A percentile compares a stretch with the other conserved stretches of the same genome.
phyloP scores from a whole-genome alignment of 2,888 invertebrate species.

The Tinea pellionella region DNA sequence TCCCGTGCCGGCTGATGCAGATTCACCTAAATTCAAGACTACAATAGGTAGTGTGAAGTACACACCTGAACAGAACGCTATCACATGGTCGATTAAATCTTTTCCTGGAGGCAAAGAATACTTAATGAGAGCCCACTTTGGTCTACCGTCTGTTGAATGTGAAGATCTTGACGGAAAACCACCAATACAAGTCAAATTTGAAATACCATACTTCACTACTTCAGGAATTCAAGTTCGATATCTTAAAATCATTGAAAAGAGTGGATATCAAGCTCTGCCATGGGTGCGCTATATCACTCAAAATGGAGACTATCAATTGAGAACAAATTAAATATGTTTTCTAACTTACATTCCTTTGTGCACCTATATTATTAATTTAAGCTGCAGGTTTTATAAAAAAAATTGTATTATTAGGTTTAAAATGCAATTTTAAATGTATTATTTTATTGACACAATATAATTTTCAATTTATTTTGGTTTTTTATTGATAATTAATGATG shows the following conservation, averaged over 20 bases:
- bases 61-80: constrained; percentile 95
- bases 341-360: constrained; percentile 10
- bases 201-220: constrained; percentile 98
- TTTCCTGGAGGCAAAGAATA: constrained; percentile 99
- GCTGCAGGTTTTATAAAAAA: neutral
- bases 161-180: constrained; percentile 97
- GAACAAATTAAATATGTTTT: constrained; percentile 78
- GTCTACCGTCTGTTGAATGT: constrained; percentile 93
- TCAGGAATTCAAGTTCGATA: constrained; percentile 98
- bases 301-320: constrained; percentile 97
- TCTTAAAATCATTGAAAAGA: constrained; percentile 98
- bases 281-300: constrained; percentile 99
- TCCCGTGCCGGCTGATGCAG: constrained; percentile 96
- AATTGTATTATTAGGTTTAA: constrained; percentile 10
- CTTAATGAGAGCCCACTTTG: constrained; percentile 97
- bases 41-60: constrained; percentile 97
- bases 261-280: constrained; percentile 97
- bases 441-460: constrained; percentile 12
- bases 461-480: neutral
- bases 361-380: neutral
- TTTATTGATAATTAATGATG: neutral
- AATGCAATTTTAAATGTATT: constrained; percentile 4
- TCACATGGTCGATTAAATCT: constrained; percentile 97
- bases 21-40: constrained; percentile 98
- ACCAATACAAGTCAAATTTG: constrained; percentile 98